Conservation (phyloP, 2,797 vertebrate genomes). For the Mareca penelope region DNA sequence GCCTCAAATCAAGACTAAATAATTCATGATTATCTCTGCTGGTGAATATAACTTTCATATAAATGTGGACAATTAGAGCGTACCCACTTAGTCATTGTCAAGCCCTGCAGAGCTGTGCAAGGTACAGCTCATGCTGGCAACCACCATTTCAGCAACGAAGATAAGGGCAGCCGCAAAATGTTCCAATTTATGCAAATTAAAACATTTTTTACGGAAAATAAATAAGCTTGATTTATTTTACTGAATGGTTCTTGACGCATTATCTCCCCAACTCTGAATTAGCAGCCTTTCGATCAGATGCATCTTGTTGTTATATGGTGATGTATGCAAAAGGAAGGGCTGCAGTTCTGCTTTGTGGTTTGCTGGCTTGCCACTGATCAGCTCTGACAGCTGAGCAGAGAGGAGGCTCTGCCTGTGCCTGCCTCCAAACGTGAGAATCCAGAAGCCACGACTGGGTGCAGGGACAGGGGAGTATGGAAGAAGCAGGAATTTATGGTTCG, state of each 20-base stretch:
- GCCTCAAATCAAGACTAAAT: constrained; percentile 54
- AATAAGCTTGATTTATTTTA: constrained; percentile 64
- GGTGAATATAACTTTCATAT: constrained; percentile 54
- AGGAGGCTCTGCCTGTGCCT: not conserved
- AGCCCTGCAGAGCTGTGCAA: constrained; percentile 54
- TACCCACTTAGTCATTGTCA: constrained; percentile 68
- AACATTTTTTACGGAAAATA: constrained; percentile 67
- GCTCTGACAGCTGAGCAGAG: not conserved
- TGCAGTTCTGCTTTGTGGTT: not conserved
- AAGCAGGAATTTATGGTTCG: not conserved
- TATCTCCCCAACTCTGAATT: constrained; percentile 34
- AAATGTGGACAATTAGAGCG: constrained; percentile 64
- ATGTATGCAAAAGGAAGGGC: not conserved
- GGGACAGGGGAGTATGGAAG: not conserved
- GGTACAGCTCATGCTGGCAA: constrained; percentile 44
- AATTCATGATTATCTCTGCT: constrained; percentile 65
- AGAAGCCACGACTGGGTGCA: not conserved
- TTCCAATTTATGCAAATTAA: constrained; percentile 69
- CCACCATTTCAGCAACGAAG: constrained; percentile 37
- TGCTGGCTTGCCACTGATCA: not conserved
- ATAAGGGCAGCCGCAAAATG: constrained; percentile 63
- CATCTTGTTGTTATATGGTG: not conserved
- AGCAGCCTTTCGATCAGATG: constrained; percentile 26
- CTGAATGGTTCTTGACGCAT: constrained; percentile 47
- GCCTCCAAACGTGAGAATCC: not conserved